These are phyloP conservation scores for Blera fallax DNA, from an alignment of 2,888 invertebrate species.

Conservation along the genomic window DNA sequence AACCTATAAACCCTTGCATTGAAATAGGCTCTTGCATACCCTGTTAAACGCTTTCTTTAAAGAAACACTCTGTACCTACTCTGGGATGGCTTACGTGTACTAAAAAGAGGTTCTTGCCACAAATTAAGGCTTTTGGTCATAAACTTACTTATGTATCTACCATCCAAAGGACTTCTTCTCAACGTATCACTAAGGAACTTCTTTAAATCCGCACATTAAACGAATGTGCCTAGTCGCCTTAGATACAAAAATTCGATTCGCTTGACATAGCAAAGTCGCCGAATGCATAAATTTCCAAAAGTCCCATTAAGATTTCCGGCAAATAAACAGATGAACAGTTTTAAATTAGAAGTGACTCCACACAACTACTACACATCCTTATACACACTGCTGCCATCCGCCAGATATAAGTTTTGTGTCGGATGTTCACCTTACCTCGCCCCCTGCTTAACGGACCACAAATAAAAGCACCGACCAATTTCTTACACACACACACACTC, in stretches of 20 bases:
- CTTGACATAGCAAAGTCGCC: conserved; percentile 20
- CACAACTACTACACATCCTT: neutral
- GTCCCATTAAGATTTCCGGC: conserved; percentile 51
- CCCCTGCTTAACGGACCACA: conserved; percentile 42
- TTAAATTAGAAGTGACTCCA: conserved; percentile 34
- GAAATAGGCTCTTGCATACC: too few relatives aligned
- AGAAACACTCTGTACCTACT: too few relatives aligned
- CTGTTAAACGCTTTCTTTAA: too few relatives aligned
- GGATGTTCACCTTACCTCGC: neutral
- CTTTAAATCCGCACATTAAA: neutral
- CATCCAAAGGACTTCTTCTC: neutral
- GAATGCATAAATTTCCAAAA: conserved; percentile 25
- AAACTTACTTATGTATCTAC: too few relatives aligned
- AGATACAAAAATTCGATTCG: neutral
- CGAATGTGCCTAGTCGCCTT: too few relatives aligned
- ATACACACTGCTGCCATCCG: neutral
- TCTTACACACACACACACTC: conserved; percentile 18
- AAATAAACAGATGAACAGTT: conserved; percentile 26
- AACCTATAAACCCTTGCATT: too few relatives aligned
- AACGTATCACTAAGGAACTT: neutral
- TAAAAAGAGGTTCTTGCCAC: too few relatives aligned
- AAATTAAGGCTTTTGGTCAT: too few relatives aligned
- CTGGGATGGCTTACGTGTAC: too few relatives aligned
- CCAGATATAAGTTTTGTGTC: conserved; percentile 2
- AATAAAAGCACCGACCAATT: conserved; percentile 38